These are phyloP conservation scores for Porphyrio hochstetteri DNA, from an alignment of 2,113 vertebrate genomes.

Conservation along the genomic window DNA sequence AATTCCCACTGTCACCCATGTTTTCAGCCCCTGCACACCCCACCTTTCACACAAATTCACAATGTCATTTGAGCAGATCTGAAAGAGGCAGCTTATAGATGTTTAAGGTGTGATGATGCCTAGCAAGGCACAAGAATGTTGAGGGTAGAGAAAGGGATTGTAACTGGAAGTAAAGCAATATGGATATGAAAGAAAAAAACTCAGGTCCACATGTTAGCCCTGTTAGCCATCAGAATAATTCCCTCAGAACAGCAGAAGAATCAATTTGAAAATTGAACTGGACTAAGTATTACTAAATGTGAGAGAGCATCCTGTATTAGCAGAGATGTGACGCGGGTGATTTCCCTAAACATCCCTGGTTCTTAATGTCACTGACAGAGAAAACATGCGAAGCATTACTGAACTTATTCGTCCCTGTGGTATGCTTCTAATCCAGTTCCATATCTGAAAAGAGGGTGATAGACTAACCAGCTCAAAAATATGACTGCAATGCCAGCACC, in stretches of 20 bases:
- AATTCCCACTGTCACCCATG: fast-evolving
- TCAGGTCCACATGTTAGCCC: neutral
- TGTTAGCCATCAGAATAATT: neutral
- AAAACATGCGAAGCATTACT: conserved; percentile 3
- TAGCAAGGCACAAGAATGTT: neutral
- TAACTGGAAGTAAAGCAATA: neutral
- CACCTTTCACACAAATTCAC: neutral
- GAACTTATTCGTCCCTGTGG: neutral
- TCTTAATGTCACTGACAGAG: neutral
- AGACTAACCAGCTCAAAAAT: conserved; percentile 10
- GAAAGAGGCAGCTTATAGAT: neutral
- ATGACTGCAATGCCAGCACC: neutral
- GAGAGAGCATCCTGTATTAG: neutral
- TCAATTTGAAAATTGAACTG: conserved; percentile 13
- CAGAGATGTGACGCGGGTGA: neutral
- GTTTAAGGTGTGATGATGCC: neutral
- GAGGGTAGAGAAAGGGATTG: neutral
- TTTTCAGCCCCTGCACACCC: neutral
- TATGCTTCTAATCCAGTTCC: neutral
- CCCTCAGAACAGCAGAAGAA: neutral
- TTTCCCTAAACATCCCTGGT: neutral
- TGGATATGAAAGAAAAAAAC: neutral
- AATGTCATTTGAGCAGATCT: neutral
- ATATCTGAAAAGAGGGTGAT: neutral
- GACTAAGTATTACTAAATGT: conserved; percentile 5